Base-by-base conservation (phyloP, 2,797 vertebrate species). In the Jordanella pulchra region DNA sequence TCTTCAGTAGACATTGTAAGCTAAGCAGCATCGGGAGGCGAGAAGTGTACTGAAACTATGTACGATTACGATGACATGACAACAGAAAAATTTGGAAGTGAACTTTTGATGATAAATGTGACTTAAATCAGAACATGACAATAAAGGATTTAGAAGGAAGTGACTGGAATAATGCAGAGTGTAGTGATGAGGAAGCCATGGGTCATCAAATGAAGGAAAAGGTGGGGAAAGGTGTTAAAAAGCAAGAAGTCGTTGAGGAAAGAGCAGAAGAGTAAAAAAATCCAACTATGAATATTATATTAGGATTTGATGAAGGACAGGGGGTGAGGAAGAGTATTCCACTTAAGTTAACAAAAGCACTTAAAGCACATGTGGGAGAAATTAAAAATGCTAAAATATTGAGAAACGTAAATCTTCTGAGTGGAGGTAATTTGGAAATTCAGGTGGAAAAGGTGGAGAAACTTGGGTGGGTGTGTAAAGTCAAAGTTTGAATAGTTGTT, bases 361-460 rank as follows among this genome's bases (percentile, higher is more conserved):
- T 61, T 21, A 61, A 21, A 61, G 14, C 56, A 61, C 58, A 61
- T 10, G 30, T 61, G 17, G 58, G 28, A 39, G 58, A 61, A 61
- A 21, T 35, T 10, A 61, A 61, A 32, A 7, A 61, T 39, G 30
- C 30, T 61, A 35, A 61, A 4, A 32, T 61, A 32, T 15, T 61
- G 14, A 32, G 15, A 9, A 32, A 61, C 12, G 58, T 15, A 61
- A 61, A 61, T 32, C 14, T 61, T 21, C 30, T 61, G 28, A 32
- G 21, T 61, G 58, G 58, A 2, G 35, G 58, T 61, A 61, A 61
- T 7, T 2, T 7, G 17, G 58, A 61, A 61, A 15, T 1, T 1
- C 58, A n/a, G n/a, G n/a, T n/a, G n/a, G n/a, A n/a, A n/a, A n/a
- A 61, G 10, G 30, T 32, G 14, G 58, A 32, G 15, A 61, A 39